Evolutionary conservation across 2,888 invertebrate genomes (phyloP).

Genomic region (Drosophila aldrichi): DNA sequence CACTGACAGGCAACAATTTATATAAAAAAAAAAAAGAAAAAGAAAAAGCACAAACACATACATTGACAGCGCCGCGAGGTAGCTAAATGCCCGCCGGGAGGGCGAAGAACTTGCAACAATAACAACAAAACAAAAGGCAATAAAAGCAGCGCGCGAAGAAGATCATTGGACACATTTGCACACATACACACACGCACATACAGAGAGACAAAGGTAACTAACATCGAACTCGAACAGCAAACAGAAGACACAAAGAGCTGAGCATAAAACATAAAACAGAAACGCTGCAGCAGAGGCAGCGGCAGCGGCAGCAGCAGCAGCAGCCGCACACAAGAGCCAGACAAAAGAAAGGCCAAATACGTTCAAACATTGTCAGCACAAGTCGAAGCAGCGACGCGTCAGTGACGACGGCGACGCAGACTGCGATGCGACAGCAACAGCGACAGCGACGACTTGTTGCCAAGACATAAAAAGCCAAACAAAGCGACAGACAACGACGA

Average conservation of each 20-base stretch:
- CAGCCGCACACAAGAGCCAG: slow-evolving; percentile 21
- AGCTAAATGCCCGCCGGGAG: slow-evolving; percentile 41
- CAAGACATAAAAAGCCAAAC: slow-evolving; percentile 73
- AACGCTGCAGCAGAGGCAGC: slow-evolving; percentile 32
- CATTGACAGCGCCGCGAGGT: slow-evolving; percentile 35
- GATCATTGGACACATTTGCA: slow-evolving; percentile 75
- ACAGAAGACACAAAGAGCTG: slow-evolving; percentile 49
- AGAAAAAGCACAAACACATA: slow-evolving; percentile 24
- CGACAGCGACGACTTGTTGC: slow-evolving; percentile 71
- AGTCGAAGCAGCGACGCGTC: slow-evolving; percentile 43
- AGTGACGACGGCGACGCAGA: slow-evolving; percentile 7
- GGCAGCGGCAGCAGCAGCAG: too few relatives aligned
- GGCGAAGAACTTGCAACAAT: slow-evolving; percentile 37
- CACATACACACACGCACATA: slow-evolving; percentile 1
- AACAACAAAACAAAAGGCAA: slow-evolving; percentile 51
- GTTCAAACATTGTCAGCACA: slow-evolving; percentile 68
- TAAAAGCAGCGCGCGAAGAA: slow-evolving; percentile 59
- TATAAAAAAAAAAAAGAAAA: slow-evolving; percentile 24
- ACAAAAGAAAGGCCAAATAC: slow-evolving; percentile 80
- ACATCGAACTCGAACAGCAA: slow-evolving; percentile 41
- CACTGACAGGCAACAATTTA: slow-evolving; percentile 54
- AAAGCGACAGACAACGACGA: slow-evolving; percentile 47
- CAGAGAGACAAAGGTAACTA: slow-evolving; percentile 41
- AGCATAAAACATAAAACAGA: slow-evolving; percentile 47
- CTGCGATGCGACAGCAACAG: slow-evolving; percentile 29